phyloP scores from a whole-genome alignment of 2,888 invertebrate genomes.

The Osedax frankpressi region DNA sequence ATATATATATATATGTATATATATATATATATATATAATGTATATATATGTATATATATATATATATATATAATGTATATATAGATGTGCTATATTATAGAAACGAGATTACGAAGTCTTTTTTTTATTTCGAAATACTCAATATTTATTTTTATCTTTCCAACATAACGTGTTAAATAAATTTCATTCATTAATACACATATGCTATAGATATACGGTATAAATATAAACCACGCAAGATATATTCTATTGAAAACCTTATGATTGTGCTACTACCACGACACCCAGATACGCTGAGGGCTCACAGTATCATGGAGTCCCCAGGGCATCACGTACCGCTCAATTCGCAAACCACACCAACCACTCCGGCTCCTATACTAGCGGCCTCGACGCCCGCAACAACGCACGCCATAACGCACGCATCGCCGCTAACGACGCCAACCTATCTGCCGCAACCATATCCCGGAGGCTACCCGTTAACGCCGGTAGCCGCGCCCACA shows the following conservation, averaged over 20 bases:
- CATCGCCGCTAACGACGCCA: background rate
- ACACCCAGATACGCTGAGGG: background rate
- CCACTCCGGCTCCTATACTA: background rate
- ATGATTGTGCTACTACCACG: background rate
- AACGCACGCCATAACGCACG: background rate
- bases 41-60: background rate
- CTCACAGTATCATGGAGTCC: background rate
- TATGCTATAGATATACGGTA: too few species aligned
- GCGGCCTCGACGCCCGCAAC: background rate
- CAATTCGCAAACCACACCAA: background rate
- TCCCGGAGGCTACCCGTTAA: background rate
- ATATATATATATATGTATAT: background rate
- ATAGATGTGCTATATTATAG: too few species aligned
- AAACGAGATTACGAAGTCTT: too few species aligned
- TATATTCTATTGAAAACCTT: too few species aligned
- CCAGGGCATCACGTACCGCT: background rate
- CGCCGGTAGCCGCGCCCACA: background rate
- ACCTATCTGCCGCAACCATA: background rate
- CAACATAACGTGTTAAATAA: too few species aligned
- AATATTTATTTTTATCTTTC: too few species aligned
- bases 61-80: background rate
- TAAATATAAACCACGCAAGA: too few species aligned
- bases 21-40: background rate
- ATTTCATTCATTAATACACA: too few species aligned
- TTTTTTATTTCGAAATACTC: too few species aligned